phyloP scores from a whole-genome alignment of 2,113 vertebrate genomes.

The Crypturellus undulatus region DNA sequence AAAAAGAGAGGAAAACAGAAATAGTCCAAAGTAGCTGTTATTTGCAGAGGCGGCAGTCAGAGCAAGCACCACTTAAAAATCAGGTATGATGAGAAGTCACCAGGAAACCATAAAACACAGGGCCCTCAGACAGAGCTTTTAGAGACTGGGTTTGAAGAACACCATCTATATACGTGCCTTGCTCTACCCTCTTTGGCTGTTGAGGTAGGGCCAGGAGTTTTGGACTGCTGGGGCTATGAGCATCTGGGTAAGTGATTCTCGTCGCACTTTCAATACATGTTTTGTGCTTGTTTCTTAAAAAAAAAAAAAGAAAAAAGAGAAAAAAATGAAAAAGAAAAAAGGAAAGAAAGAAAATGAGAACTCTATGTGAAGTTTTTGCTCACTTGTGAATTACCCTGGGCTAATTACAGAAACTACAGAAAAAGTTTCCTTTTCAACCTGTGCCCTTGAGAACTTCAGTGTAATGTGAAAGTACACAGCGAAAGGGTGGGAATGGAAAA shows the following conservation, averaged over 20 bases:
- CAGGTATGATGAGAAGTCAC: neutral
- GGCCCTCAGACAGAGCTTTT: neutral
- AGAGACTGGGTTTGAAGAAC: neutral
- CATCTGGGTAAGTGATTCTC: neutral
- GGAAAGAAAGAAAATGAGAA: accelerated
- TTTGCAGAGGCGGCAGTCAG: neutral
- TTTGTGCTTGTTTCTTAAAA: neutral
- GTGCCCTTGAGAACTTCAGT: slow-evolving; percentile 18
- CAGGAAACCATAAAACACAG: neutral
- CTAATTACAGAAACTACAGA: neutral
- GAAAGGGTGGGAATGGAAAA: slow-evolving; percentile 45
- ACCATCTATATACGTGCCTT: neutral
- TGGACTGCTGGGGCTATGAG: neutral
- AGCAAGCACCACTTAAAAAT: neutral
- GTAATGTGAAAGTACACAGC: slow-evolving; percentile 54
- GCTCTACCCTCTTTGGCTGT: accelerated
- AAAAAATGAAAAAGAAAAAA: neutral
- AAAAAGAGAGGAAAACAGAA: neutral
- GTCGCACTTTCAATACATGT: neutral
- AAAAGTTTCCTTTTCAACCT: neutral
- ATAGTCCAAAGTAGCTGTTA: neutral
- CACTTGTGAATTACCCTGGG: neutral
- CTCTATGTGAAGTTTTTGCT: neutral
- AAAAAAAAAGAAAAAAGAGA: neutral
- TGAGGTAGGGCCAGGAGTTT: neutral